Evolutionary conservation across 2,888 invertebrate species (phyloP), one percentile per base, ranked within the genome.

Genomic region (Byasa hedistus): DNA sequence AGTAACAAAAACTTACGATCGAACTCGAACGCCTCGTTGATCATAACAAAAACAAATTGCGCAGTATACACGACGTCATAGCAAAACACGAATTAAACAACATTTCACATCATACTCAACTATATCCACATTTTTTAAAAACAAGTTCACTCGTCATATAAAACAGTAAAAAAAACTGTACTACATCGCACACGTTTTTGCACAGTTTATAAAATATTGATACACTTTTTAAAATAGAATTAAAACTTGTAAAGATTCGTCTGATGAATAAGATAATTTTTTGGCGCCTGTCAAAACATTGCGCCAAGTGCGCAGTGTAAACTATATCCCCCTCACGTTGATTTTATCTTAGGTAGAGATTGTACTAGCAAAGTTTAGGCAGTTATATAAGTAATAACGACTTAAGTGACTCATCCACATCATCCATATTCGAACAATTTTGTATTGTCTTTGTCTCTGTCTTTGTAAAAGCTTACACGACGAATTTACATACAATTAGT

Each of bases 1-100:
- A 21, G 21, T 19, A 59, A 54, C 27, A 48, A 66, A 57, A 65
- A 61, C 89, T 89, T 80, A 90, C 90, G 83, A 69, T 88, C 87
- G 70, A 82, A 88, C 75, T 92, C 91, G 78, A 93, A 93, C 10
- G 91, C 93, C 69, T 86, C 87, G 83, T 94, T 94, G 71, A 85
- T 80, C 87, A 88, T 87, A 66, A 73, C 81, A 72, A 75, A 52
- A 32, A 72, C 66, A 69, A 73, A 73, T 68, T 71, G 59, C 73
- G 75, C 69, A 44, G 19, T 23, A 23, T 1, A 57, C 52, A 36
- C 19, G 19, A 36, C 23, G 36, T 52, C 27, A 52, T 57, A 8
- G 23, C 19, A 32, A 23, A 23, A 22, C n/a, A 24, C 21, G 51
- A 22, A 55, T 52, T 52, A 3, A 21, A 52, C n/a, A 48, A 48